Conservation (phyloP, 2,888 invertebrate species). For the Pantelozetes paolii region DNA sequence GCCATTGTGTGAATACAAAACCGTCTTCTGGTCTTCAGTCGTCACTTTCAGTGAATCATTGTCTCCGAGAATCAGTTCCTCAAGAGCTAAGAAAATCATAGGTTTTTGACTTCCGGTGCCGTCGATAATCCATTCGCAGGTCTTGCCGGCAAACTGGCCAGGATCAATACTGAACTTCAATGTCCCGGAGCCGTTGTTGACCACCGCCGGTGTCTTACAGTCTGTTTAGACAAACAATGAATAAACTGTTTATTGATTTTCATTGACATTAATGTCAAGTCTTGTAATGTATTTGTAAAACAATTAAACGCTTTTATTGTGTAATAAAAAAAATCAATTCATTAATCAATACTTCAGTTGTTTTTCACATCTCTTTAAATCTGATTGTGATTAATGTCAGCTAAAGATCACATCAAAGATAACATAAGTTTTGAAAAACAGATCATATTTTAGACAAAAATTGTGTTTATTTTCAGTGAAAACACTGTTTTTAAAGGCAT, state of each 20-base stretch:
- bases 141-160: neutral
- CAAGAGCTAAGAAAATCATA: neutral
- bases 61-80: neutral
- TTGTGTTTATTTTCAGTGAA: neutral
- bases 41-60: neutral
- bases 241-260: neutral
- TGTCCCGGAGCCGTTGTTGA: neutral
- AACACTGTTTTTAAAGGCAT: neutral
- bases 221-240: neutral
- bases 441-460: neutral
- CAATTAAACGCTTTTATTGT: neutral
- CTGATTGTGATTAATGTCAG: neutral
- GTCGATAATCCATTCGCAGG: constrained; percentile 14
- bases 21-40: neutral
- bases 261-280: neutral
- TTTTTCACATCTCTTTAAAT: neutral
- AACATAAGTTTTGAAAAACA: no score
- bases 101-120: neutral
- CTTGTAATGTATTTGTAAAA: neutral
- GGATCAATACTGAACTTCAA: neutral
- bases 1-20: neutral
- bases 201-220: neutral
- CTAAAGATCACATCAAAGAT: neutral
- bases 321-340: neutral
- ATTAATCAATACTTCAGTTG: constrained; percentile 8